Evolutionary conservation across 1,140 invertebrate species (phyloP).

Genomic region (Neelides sp.): DNA sequence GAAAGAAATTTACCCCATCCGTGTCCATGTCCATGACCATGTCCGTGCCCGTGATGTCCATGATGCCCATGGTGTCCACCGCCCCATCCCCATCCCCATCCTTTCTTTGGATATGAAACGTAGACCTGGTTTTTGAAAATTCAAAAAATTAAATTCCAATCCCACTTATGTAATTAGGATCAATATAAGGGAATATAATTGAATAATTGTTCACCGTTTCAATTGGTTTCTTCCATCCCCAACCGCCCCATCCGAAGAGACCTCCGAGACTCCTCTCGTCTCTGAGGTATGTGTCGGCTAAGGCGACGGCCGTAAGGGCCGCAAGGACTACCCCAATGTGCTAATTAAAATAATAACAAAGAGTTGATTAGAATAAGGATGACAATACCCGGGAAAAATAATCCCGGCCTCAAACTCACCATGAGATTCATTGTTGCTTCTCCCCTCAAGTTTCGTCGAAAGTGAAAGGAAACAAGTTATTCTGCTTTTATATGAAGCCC

Average conservation of each 20-base stretch:
- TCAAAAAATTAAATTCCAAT: too few species aligned
- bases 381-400: neutral
- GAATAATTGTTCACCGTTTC: slow-evolving; percentile 1
- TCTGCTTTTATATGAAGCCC: neutral
- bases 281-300: neutral
- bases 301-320: too few species aligned
- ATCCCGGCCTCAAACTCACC: neutral
- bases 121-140: too few species aligned
- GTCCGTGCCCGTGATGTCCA: neutral
- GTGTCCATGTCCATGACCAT: neutral
- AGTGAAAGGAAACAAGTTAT: neutral
- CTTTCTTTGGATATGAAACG: slow-evolving; percentile 12
- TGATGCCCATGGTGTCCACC: slow-evolving; percentile 7
- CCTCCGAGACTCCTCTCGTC: slow-evolving; percentile 5
- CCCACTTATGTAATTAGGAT: too few species aligned
- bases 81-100: slow-evolving; percentile 14
- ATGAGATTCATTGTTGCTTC: neutral
- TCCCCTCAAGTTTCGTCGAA: neutral
- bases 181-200: too few species aligned
- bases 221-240: slow-evolving; percentile 10
- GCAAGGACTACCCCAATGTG: slow-evolving; percentile 6
- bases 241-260: slow-evolving; percentile 7
- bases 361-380: neutral
- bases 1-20: neutral
- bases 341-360: slow-evolving; percentile 4